Evolutionary conservation across 2,888 invertebrate species (phyloP), one percentile per base, ranked within the genome.

Genomic region (Orgyia antiqua): DNA sequence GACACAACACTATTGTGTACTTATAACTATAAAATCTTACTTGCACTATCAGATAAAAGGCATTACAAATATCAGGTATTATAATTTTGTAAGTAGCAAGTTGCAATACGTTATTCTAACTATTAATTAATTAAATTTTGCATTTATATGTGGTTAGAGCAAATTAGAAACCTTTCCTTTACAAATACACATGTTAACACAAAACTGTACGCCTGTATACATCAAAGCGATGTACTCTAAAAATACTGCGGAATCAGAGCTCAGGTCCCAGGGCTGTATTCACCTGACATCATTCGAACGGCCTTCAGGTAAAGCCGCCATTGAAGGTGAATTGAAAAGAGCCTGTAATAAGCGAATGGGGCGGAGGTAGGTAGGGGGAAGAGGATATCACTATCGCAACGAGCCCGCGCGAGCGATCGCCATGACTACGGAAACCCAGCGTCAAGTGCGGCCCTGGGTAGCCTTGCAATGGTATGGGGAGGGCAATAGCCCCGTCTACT

Each of bases 391-490:
- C 82, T 80, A 80, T 78, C 83, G 84, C 79, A 71, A 84, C 83
- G 69, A 51, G 56, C 60, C 54, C 64, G 65, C 71, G 66, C 68
- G 54, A 79, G 67, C 68, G 55, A 79, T 83, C 67, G 69, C 68
- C 79, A 84, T 80, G 76, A 51, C 66, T 77, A 79, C 80, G 32
- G 68, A 53, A 46, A 46, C 60, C 46, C 58, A 55, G 55, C 63
- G 60, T 62, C 69, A 62, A 79, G 68, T 87, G 61, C 86, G 82
- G 79, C 82, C 77, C 87, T 87, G 87, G 80, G 79, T 76, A 82
- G 83, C 87, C 87, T 86, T 87, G 86, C 87, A 87, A 69, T 83
- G 82, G 86, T 69, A 71, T 83, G 87, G 77, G 87, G 84, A 84
- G 87, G 86, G 83, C 87, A 86, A 77, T 86, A 80, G 70, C 84